Evolutionary conservation across 2,888 invertebrate genomes (phyloP), one percentile per base, ranked within the genome.

Genomic region (Dilophus febrilis): DNA sequence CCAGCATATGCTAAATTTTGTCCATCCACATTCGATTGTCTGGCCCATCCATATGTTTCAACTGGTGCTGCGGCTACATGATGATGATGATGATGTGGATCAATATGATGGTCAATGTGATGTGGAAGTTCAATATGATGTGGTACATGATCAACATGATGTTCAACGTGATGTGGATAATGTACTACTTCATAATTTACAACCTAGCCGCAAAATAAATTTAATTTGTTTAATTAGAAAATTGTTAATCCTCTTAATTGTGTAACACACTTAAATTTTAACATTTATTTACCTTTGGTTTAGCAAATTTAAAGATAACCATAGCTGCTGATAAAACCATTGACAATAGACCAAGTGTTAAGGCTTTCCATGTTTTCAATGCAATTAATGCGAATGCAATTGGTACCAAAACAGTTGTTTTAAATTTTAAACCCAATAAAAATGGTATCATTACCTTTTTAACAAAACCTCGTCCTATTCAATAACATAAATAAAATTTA

Each of bases 121-220:
- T 56, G 59, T 2, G 56, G 57, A 42, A 56, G 56, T 40, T 59
- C 54, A 29, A 62, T 54, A 18, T 58, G 55, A 40, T 61, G 58
- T 0, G 55, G 54, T 26, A 56, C 36, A 42, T 59, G 58, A 12
- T 35, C 35, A 12, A 37, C 34, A 40, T 43, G 38, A 36, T 43
- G 74, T 50, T 74, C 39, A 40, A 38, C 69, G 45, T 71, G 69
- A 51, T 75, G 76, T 27, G 80, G 80, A 55, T 82, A 83, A 59
- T 86, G 85, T 48, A 85, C 77, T 37, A 86, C 83, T 66, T 87
- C 86, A 55, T 86, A 86, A 63, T 84, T 85, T 47, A 84, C 76
- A 51, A 80, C 64, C 67, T 65, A 45, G 41, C 44, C 32, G 36
- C 31, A 28, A 32, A 40, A 14, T 38, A 35, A 40, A 43, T 45